These are phyloP conservation scores for Rhinoptilus africanus DNA, from an alignment of 2,113 vertebrate species.

Conservation along the genomic window DNA sequence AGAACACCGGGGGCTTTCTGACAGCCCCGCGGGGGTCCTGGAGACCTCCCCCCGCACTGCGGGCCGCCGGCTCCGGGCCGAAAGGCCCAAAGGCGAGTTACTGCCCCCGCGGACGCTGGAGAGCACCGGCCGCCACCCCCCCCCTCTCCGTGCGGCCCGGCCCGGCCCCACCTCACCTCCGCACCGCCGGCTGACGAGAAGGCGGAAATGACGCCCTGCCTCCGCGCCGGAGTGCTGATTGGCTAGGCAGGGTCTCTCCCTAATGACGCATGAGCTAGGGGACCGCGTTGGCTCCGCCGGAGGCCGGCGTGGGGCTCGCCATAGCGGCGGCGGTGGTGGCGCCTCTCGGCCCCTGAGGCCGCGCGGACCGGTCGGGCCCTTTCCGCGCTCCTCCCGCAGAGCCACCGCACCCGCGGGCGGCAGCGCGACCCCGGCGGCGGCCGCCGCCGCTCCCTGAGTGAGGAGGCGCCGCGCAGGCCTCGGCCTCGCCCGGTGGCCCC, in stretches of 20 bases:
- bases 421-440: background rate
- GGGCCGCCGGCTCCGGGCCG: background rate
- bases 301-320: rapidly evolving
- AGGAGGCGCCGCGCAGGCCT: background rate
- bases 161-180: background rate
- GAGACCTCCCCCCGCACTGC: too few relatives aligned
- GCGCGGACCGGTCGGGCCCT: too few relatives aligned
- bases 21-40: too few relatives aligned
- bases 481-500: too few relatives aligned
- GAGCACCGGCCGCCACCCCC: rapidly evolving
- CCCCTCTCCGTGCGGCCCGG: too few relatives aligned
- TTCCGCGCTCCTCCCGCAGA: too few relatives aligned
- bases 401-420: background rate
- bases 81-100: too few relatives aligned
- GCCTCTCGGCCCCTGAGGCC: background rate
- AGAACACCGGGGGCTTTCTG: rapidly evolving
- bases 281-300: rapidly evolving
- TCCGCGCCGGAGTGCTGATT: background rate
- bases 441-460: background rate
- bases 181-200: rapidly evolving
- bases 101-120: background rate
- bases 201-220: rapidly evolving
- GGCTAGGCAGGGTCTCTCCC: rapidly evolving
- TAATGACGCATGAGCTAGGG: rapidly evolving
- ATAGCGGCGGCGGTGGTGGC: background rate